These are phyloP conservation scores for Bombus ignitus DNA, from an alignment of 1,140 invertebrate genomes.

Conservation along the genomic window DNA sequence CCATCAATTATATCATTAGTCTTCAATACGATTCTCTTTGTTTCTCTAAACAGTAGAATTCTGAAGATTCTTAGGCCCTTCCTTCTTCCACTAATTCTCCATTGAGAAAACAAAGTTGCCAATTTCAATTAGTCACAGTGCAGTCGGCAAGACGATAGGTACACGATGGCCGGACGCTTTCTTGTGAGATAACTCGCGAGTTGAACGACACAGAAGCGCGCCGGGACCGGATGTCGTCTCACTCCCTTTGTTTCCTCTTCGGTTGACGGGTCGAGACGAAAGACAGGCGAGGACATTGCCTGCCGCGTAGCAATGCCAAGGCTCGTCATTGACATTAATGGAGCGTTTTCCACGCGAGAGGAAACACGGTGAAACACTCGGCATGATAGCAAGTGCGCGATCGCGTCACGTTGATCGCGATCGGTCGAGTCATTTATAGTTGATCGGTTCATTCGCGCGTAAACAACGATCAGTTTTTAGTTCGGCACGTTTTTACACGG, in stretches of 20 bases:
- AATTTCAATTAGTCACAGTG: slow-evolving; percentile 30
- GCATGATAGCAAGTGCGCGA: neutral
- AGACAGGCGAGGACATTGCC: slow-evolving; percentile 64
- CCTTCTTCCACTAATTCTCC: neutral
- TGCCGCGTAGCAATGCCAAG: slow-evolving; percentile 59
- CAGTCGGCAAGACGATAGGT: neutral
- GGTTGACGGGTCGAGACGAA: slow-evolving; percentile 59
- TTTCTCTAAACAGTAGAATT: neutral
- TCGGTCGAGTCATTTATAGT: neutral
- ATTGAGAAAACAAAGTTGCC: neutral
- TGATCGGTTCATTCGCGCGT: neutral
- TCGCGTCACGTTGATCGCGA: neutral
- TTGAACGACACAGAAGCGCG: slow-evolving; percentile 65
- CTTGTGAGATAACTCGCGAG: slow-evolving; percentile 63
- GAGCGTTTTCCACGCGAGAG: slow-evolving; percentile 16
- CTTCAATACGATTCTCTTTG: neutral
- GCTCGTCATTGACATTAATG: slow-evolving; percentile 35
- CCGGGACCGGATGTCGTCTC: slow-evolving; percentile 67
- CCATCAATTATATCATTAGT: too few species aligned
- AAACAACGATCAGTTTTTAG: neutral
- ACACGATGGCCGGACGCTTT: slow-evolving; percentile 58
- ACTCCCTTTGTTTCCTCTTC: slow-evolving; percentile 62
- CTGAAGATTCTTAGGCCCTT: neutral
- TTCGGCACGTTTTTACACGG: neutral
- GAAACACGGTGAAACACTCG: neutral